A percentile compares a stretch with the other conserved stretches of the same genome.
Evolutionary conservation across 2,888 invertebrate species (phyloP).

Genomic region (Eulithis prunata): DNA sequence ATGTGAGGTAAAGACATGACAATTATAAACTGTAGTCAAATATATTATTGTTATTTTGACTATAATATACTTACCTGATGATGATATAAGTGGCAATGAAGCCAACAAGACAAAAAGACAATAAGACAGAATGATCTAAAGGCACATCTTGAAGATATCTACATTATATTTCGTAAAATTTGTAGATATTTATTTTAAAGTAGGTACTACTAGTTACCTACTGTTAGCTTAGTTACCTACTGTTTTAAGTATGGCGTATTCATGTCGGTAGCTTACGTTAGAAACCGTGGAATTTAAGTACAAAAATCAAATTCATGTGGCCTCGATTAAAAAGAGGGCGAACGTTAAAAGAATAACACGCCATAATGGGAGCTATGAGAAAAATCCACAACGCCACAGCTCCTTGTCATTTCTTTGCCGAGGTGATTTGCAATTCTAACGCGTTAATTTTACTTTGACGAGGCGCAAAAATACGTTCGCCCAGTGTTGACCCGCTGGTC

Average conservation of each 20-base stretch:
- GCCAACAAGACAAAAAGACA: no score
- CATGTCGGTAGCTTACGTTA: neutral
- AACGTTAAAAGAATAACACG: slow-evolving; percentile 59
- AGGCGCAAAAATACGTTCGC: slow-evolving; percentile 76
- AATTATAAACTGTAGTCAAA: no score
- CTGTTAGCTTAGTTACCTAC: no score
- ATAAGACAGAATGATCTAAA: no score
- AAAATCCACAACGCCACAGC: slow-evolving; percentile 73
- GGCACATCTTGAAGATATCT: no score
- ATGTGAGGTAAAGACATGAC: no score
- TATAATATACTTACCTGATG: no score
- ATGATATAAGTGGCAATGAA: no score
- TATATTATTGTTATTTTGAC: no score
- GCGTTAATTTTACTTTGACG: slow-evolving; percentile 83
- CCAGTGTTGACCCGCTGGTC: slow-evolving; percentile 61
- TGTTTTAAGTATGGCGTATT: neutral
- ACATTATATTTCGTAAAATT: no score
- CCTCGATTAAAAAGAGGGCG: slow-evolving; percentile 57
- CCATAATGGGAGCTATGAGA: slow-evolving; percentile 73
- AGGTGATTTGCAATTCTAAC: slow-evolving; percentile 81
- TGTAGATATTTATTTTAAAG: no score
- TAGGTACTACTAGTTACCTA: no score
- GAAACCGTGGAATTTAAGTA: slow-evolving; percentile 38
- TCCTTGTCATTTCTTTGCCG: slow-evolving; percentile 78
- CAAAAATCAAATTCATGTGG: slow-evolving; percentile 61